Conservation (phyloP, 37 sponge, comb jelly and placozoan genomes). For the Halichondria panicea region DNA sequence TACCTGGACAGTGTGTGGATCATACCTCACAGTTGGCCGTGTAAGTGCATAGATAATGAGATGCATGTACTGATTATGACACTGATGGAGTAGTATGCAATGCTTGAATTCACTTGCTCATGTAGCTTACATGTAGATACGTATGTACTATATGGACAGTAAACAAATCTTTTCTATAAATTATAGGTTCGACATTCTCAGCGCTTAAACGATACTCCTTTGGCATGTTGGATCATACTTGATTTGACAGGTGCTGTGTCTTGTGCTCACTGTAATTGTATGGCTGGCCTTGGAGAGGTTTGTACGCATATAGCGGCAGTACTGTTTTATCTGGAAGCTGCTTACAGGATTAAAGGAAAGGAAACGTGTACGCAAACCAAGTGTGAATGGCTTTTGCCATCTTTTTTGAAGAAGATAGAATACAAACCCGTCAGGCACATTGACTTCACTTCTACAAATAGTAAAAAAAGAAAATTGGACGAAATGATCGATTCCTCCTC, state of each 20-base stretch:
- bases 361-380: slow-evolving; percentile 50
- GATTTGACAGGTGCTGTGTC: slow-evolving; percentile 33
- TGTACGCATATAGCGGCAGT: slow-evolving; percentile 71
- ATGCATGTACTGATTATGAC: too few species aligned
- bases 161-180: too few species aligned
- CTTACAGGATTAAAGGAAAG: slow-evolving; percentile 36
- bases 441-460: slow-evolving; percentile 39
- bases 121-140: too few species aligned
- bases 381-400: slow-evolving; percentile 61
- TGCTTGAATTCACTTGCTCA: too few species aligned
- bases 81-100: too few species aligned
- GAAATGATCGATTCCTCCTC: not conserved
- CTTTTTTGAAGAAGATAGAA: slow-evolving; percentile 25
- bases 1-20: too few species aligned
- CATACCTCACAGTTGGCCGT: too few species aligned
- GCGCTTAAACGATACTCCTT: slow-evolving; percentile 45
- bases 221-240: slow-evolving; percentile 49
- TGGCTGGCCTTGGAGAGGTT: slow-evolving; percentile 70
- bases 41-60: too few species aligned
- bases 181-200: slow-evolving; percentile 52
- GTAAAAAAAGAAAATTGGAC: not conserved
- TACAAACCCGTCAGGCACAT: slow-evolving; percentile 44
- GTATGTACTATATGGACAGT: too few species aligned
- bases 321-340: slow-evolving; percentile 58
- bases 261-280: slow-evolving; percentile 78